A percentile compares a stretch with the other conserved stretches of the same genome.
These are phyloP conservation scores for Callipepla californica DNA, from an alignment of 2,113 vertebrate species.

Conservation along the genomic window DNA sequence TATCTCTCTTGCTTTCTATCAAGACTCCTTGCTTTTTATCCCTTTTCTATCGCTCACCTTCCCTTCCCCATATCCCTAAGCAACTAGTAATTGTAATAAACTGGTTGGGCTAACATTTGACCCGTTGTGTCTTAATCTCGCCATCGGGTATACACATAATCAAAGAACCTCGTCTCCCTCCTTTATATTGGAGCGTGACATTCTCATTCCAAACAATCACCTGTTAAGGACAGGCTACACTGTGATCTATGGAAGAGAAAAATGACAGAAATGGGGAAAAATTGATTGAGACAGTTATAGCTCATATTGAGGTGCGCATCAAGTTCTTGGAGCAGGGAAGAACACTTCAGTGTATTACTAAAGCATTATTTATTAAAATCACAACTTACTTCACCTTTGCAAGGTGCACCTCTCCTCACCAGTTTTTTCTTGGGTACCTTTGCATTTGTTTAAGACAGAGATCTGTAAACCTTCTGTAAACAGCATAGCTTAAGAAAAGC, in stretches of 20 bases:
- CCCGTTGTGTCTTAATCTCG: no score
- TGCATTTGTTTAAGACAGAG: fast-evolving
- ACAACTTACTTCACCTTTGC: background rate
- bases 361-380: background rate
- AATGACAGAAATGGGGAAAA: fast-evolving
- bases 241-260: background rate
- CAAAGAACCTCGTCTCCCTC: no score
- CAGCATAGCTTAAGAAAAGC: background rate
- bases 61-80: no score
- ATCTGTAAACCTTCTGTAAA: fast-evolving
- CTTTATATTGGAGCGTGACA: no score
- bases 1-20: no score
- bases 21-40: no score
- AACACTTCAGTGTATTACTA: fast-evolving
- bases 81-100: no score
- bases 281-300: background rate
- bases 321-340: fast-evolving
- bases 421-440: background rate
- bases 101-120: no score
- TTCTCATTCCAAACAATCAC: background rate
- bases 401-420: background rate
- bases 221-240: background rate
- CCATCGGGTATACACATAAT: no score
- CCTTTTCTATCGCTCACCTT: no score
- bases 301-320: fast-evolving